Conservation (phyloP, 2,888 invertebrate genomes). For the Rotaria socialis region DNA sequence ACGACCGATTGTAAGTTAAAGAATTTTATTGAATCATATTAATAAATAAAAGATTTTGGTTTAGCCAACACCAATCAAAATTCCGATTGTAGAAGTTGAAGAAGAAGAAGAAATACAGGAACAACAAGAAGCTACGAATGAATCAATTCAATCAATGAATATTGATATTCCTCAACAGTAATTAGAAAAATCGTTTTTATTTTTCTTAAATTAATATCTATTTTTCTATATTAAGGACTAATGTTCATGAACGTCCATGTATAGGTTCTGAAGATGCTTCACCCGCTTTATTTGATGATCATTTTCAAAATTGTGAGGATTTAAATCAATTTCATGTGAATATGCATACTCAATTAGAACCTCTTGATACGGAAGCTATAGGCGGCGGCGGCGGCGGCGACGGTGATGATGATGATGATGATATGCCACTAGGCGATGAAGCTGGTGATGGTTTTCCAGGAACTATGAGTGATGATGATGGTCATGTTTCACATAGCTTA, state of each 20-base stretch:
- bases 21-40: not conserved
- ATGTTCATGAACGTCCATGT: not conserved
- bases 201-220: not conserved
- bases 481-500: not conserved
- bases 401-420: not conserved
- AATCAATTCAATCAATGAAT: not conserved
- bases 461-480: conserved; percentile 10
- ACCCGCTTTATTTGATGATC: not conserved
- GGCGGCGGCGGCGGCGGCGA: not conserved
- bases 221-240: not conserved
- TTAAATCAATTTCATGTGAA: not conserved
- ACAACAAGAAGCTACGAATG: not conserved
- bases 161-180: conserved; percentile 4
- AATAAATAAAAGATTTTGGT: not conserved
- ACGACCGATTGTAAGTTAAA: not conserved
- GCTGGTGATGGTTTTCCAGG: not conserved
- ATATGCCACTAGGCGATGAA: not conserved
- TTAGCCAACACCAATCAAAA: not conserved
- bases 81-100: not conserved
- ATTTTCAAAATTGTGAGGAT: not conserved
- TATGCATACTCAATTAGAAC: not conserved
- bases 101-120: not conserved
- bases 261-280: not conserved
- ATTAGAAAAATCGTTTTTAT: not conserved
- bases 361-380: not conserved